Base-by-base conservation (phyloP, 2,888 invertebrate genomes). In the Apocheima hispidaria region DNA sequence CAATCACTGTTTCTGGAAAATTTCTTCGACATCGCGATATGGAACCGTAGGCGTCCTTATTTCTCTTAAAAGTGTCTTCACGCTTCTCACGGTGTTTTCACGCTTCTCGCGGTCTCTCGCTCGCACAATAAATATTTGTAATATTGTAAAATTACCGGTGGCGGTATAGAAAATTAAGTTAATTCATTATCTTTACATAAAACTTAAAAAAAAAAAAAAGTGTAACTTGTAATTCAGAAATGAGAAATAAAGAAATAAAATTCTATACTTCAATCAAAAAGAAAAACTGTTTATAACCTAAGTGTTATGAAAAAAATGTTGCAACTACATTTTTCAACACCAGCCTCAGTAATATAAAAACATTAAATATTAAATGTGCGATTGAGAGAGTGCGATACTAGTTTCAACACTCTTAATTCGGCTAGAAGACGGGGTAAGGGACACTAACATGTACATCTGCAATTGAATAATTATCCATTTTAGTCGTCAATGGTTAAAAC, bases 401-500 rank as follows among this genome's bases (percentile, higher is more conserved):
- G 20, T 46, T 46, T 18, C 6, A 30, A 33, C 46, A 30, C 92
- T 92, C 91, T 91, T 89, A 89, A 81, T 79, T 68, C 73, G 68
- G 79, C 77, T 77, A 75, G 72, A 79, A 78, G 72, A 74, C 77
- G 74, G 87, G 87, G 82, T 81, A 75, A 79, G 85, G 88, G 86
- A 77, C 73, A 78, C 76, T 76, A 69, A 73, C 71, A 74, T 78
- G 70, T 44, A 88, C 85, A 88, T 90, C 91, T 91, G 91, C 90
- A 91, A 92, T 87, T 82, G 88, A 91, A 91, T 90, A 91, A 91
- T 90, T 88, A 87, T 83, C 82, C 81, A 87, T 84, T 84, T 82
- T 77, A 83, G 89, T 91, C 90, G 80, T 87, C 92, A 92, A 92
- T 92, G 92, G 92, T 92, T 92, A 92, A 92, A 92, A 92, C 92